These are phyloP conservation scores for Poeciliopsis gracilis DNA, from an alignment of 2,797 vertebrate species.

Conservation along the genomic window DNA sequence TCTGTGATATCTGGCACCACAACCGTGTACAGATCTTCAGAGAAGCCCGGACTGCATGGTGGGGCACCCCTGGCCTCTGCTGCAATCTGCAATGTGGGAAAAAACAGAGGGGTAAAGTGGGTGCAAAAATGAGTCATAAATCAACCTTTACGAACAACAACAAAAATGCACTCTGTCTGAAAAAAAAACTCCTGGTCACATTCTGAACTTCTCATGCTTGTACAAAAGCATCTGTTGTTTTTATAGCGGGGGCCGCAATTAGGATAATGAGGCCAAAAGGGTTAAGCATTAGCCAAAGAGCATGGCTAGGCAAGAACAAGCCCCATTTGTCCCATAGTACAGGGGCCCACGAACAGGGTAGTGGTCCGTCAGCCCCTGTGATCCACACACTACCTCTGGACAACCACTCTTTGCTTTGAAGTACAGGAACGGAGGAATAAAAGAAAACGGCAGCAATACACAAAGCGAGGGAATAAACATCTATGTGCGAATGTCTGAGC, in stretches of 20 bases:
- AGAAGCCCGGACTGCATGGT: slow-evolving; percentile 93
- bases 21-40: slow-evolving; percentile 90
- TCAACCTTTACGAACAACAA: slow-evolving; percentile 48
- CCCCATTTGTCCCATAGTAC: slow-evolving; percentile 84
- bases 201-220: slow-evolving; percentile 67
- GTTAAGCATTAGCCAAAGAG: slow-evolving; percentile 95
- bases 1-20: slow-evolving; percentile 83
- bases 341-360: slow-evolving; percentile 77
- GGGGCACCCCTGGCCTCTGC: slow-evolving; percentile 86
- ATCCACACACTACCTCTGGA: slow-evolving; percentile 80
- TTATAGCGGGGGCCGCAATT: slow-evolving; percentile 85
- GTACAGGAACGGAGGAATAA: slow-evolving; percentile 65
- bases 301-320: slow-evolving; percentile 87
- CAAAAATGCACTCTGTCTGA: slow-evolving; percentile 54
- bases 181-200: slow-evolving; percentile 83
- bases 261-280: slow-evolving; percentile 89
- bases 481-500: slow-evolving; percentile 38
- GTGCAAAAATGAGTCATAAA: slow-evolving; percentile 72
- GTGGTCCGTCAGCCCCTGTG: slow-evolving; percentile 73
- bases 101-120: not conserved
- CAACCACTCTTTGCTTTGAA: slow-evolving; percentile 78
- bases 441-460: slow-evolving; percentile 56
- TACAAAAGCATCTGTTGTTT: slow-evolving; percentile 91
- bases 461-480: slow-evolving; percentile 48
- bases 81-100: slow-evolving; percentile 81